Evolutionary conservation across 2,888 invertebrate genomes (phyloP), one percentile per base, ranked within the genome.

Genomic region (Cephus nigrinus): DNA sequence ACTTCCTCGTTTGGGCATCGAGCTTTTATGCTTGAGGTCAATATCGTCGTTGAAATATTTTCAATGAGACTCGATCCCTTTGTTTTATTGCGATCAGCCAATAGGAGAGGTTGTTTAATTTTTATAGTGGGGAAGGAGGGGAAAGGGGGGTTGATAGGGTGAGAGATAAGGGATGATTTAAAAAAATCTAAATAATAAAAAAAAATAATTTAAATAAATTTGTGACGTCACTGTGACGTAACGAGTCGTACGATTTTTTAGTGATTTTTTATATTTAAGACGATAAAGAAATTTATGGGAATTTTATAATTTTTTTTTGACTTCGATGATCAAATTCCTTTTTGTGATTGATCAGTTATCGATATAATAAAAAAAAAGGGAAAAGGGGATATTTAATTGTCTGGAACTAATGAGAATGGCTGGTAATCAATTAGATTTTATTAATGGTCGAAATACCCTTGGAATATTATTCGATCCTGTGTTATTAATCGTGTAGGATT

Each of bases 21-120:
- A 23, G 55, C 23, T 55, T 55, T 35, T 69, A 40, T 15, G 74
- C 74, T 69, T 79, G 74, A 69, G 68, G 35, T 76, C 76, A 30
- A 40, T 40, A 73, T 74, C 33, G 31, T 76, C 73, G 74, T 76
- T 69, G 74, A 73, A 40, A 35, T 34, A 75, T 35, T 68, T 78
- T 78, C 36, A 76, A 76, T 23, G 55, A 55, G 23, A 55, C 0
- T 23, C 9, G 9, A 9, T 23, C 9, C 23, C 2, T 55, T 55
- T 1, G 4, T 23, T 55, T 23, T 23, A 40, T 55, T 55, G 9
- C 0, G 9, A 15, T 55, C 23, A 2, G 23, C 23, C 9, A 2
- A 23, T 9, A 23, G 15, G 40, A 15, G 40, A 55, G 15, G 55
- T 2, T 55, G 55, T 9, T 23, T 23, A 23, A 55, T 55, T 55